phyloP scores from a whole-genome alignment of 2,888 invertebrate genomes.

The Melanostoma mellinum region DNA sequence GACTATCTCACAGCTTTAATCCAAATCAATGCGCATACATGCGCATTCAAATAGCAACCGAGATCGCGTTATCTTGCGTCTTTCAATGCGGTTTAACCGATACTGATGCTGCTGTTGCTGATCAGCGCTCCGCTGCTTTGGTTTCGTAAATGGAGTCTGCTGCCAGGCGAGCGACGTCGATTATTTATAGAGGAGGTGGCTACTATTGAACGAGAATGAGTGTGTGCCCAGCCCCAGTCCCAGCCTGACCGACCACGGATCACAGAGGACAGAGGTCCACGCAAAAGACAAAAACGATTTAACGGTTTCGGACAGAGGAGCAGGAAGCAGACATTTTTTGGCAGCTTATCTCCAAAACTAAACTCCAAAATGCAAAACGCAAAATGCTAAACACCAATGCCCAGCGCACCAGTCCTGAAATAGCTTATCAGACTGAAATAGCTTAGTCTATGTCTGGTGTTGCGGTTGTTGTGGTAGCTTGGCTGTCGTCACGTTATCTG shows the following conservation, averaged over 20 bases:
- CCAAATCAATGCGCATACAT: constrained; percentile 71
- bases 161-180: constrained; percentile 56
- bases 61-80: constrained; percentile 68
- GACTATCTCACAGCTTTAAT: constrained; percentile 63
- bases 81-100: constrained; percentile 46
- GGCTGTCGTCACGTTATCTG: constrained; percentile 61
- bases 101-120: constrained; percentile 17
- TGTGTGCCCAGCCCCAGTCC: constrained; percentile 12
- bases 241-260: neutral
- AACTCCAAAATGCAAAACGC: constrained; percentile 59
- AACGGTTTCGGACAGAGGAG: constrained; percentile 35
- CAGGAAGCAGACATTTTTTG: constrained; percentile 48
- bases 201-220: constrained; percentile 43
- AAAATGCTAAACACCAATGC: constrained; percentile 53
- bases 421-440: constrained; percentile 62
- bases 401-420: constrained; percentile 22
- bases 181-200: constrained; percentile 65
- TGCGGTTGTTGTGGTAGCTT: constrained; percentile 38
- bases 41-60: constrained; percentile 68
- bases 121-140: constrained; percentile 19
- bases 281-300: constrained; percentile 34
- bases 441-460: constrained; percentile 44
- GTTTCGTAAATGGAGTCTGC: constrained; percentile 49
- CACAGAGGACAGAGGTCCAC: constrained; percentile 48
- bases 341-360: constrained; percentile 61